phyloP scores from a whole-genome alignment of 2,113 vertebrate genomes.

The Oreochromis aureus region DNA sequence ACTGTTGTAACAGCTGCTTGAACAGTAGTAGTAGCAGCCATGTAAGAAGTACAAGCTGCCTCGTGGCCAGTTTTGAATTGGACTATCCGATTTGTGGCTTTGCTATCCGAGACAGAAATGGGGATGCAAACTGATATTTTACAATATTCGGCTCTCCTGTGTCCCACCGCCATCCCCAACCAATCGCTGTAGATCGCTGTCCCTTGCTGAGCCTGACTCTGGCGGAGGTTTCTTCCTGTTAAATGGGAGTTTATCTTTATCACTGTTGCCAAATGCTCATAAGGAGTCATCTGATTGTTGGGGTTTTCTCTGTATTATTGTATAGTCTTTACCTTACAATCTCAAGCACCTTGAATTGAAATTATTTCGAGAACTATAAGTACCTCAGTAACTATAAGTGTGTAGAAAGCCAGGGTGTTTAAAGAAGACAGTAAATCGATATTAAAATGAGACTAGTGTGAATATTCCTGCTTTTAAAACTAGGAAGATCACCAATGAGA shows the following conservation, averaged over 20 bases:
- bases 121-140: not conserved
- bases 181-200: not conserved
- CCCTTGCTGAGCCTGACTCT: not conserved
- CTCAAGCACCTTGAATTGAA: not conserved
- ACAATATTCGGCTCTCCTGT: not conserved
- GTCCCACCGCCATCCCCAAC: not conserved
- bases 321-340: not conserved
- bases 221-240: not conserved
- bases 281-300: not conserved
- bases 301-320: not conserved
- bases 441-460: rapidly evolving
- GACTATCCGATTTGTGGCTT: not conserved
- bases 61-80: not conserved
- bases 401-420: not conserved
- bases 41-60: not conserved
- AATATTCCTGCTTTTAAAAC: not conserved
- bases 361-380: not conserved
- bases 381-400: not conserved
- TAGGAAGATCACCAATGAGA: not conserved
- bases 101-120: not conserved
- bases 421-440: not conserved
- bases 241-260: not conserved
- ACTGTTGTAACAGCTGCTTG: not conserved
- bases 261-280: not conserved
- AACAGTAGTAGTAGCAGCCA: not conserved